Conservation (phyloP, 1,140 invertebrate genomes). For the Drosophila albomicans region DNA sequence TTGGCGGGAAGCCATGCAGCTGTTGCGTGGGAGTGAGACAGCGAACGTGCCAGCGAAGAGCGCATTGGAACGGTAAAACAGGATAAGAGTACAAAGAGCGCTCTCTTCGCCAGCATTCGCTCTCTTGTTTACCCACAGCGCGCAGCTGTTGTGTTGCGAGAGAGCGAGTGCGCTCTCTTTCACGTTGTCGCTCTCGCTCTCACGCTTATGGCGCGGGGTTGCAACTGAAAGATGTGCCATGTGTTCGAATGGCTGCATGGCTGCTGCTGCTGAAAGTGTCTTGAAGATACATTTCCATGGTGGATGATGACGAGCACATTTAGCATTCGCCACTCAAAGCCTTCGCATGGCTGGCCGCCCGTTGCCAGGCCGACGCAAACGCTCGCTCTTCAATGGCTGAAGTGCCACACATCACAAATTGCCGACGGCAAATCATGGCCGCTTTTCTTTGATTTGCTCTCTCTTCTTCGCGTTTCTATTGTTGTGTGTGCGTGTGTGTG, state of each 20-base stretch:
- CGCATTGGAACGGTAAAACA: slow-evolving; percentile 49
- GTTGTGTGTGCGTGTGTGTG: slow-evolving; percentile 27
- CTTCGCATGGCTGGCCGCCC: slow-evolving; percentile 47
- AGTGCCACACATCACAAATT: slow-evolving; percentile 28
- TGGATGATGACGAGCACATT: slow-evolving; percentile 59
- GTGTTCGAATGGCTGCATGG: slow-evolving; percentile 27
- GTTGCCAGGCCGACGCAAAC: slow-evolving; percentile 45
- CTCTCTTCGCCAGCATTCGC: background rate
- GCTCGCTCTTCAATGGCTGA: slow-evolving; percentile 59
- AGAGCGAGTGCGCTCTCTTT: background rate
- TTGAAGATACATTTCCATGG: slow-evolving; percentile 34
- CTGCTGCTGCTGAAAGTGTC: slow-evolving; percentile 33
- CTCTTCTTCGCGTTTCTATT: slow-evolving; percentile 42
- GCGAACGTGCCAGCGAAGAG: slow-evolving; percentile 23
- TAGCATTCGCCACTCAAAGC: slow-evolving; percentile 68
- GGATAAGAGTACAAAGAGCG: slow-evolving; percentile 41
- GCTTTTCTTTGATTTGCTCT: slow-evolving; percentile 42
- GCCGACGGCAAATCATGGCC: slow-evolving; percentile 80
- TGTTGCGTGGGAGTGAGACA: slow-evolving; percentile 53
- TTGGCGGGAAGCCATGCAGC: slow-evolving; percentile 68
- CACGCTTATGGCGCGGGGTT: slow-evolving; percentile 24
- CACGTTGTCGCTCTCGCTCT: slow-evolving; percentile 6
- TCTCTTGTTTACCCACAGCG: slow-evolving; percentile 14
- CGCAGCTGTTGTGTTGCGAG: slow-evolving; percentile 33
- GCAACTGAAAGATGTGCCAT: slow-evolving; percentile 41